These are phyloP conservation scores for Colaptes auratus DNA, from an alignment of 2,113 vertebrate genomes.

Conservation along the genomic window DNA sequence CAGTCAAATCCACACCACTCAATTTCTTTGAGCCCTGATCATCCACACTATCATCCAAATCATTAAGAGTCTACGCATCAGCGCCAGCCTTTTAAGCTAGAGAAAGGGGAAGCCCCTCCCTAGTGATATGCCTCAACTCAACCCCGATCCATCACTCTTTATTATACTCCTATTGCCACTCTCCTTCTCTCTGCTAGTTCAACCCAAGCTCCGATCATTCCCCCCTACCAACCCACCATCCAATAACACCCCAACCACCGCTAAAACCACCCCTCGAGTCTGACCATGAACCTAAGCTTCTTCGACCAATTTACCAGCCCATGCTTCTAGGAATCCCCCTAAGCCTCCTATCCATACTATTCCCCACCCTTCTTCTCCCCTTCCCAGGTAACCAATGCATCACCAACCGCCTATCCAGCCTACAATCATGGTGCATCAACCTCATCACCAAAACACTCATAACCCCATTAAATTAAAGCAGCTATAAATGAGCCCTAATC, in stretches of 20 bases:
- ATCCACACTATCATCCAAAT: neutral
- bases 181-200: neutral
- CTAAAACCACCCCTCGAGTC: neutral
- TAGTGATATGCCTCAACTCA: neutral
- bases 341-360: neutral
- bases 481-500: neutral
- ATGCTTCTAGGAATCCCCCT: neutral
- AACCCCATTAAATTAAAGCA: neutral
- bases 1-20: neutral
- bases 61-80: neutral
- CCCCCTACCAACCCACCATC: neutral
- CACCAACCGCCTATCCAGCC: neutral
- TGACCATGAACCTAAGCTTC: neutral
- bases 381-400: neutral
- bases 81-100: neutral
- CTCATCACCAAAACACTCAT: neutral
- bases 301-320: neutral
- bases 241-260: neutral
- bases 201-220: neutral
- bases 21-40: neutral
- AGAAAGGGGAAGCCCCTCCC: neutral
- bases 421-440: neutral
- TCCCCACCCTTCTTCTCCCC: neutral
- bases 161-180: neutral
- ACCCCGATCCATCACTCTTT: neutral